These are phyloP conservation scores for Theocolax elegans DNA, from an alignment of 1,140 invertebrate species.

Conservation along the genomic window DNA sequence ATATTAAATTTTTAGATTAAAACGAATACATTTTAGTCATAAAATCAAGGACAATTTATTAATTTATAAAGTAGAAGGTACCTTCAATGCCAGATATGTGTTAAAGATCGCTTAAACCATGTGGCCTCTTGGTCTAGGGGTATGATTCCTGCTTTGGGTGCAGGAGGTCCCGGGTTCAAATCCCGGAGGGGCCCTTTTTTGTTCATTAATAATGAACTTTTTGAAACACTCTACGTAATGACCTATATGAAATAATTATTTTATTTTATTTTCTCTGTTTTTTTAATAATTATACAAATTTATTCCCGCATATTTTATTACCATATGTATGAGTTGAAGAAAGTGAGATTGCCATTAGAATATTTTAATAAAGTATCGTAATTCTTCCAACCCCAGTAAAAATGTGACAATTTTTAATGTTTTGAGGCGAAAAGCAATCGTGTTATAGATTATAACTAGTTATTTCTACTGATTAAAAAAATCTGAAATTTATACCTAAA, in stretches of 20 bases:
- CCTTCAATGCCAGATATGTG: not conserved
- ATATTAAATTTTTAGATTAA: not conserved
- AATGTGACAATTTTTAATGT: too few relatives aligned
- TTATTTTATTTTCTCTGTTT: not conserved
- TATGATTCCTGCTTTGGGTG: constrained; percentile 74
- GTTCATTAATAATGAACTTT: too few relatives aligned
- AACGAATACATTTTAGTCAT: constrained; percentile 36
- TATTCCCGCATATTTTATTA: constrained; percentile 3
- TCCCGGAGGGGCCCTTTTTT: constrained; percentile 73
- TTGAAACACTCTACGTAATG: not conserved
- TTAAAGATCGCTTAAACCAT: not conserved
- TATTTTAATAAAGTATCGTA: too few relatives aligned
- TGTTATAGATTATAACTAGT: too few relatives aligned
- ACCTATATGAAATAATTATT: not conserved
- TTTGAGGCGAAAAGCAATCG: too few relatives aligned
- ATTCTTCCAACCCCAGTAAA: too few relatives aligned
- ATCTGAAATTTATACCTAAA: too few relatives aligned
- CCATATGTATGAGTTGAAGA: too few relatives aligned
- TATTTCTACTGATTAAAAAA: too few relatives aligned
- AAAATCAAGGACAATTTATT: too few relatives aligned
- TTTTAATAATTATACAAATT: constrained; percentile 7
- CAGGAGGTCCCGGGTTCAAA: constrained; percentile 79
- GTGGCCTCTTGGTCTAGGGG: constrained; percentile 23
- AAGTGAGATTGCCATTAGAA: too few relatives aligned
- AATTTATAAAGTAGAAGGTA: too few relatives aligned